A percentile compares a stretch with the other conserved stretches of the same genome.
phyloP scores from a whole-genome alignment of 2,113 vertebrate genomes.

The Blennius ocellaris region DNA sequence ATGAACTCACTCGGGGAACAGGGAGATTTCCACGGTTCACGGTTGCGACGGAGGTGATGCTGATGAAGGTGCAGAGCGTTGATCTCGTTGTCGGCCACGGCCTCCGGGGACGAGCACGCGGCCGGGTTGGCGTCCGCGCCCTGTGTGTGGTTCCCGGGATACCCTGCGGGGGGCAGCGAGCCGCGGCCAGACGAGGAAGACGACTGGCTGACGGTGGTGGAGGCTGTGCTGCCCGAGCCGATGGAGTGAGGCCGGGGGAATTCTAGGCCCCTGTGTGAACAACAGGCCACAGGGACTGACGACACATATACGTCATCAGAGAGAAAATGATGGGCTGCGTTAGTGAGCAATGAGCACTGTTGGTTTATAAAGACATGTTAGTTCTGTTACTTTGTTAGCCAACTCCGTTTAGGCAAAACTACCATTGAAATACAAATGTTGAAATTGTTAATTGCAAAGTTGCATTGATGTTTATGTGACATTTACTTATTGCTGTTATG shows the following conservation, averaged over 20 bases:
- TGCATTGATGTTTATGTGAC: too few relatives aligned
- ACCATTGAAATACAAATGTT: background rate
- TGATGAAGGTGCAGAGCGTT: constrained; percentile 64
- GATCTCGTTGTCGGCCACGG: constrained; percentile 74
- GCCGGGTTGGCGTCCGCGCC: constrained; percentile 37
- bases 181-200: constrained; percentile 84
- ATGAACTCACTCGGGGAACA: constrained; percentile 72
- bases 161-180: constrained; percentile 77
- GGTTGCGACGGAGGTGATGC: constrained; percentile 53
- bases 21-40: constrained; percentile 56
- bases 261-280: constrained; percentile 77
- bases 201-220: constrained; percentile 82
- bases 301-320: constrained; percentile 66
- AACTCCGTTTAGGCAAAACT: background rate
- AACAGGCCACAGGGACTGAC: constrained; percentile 80
- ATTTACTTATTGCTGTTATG: too few relatives aligned
- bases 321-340: constrained; percentile 20
- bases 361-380: background rate
- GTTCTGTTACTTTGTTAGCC: constrained; percentile 4
- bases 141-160: constrained; percentile 48
- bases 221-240: constrained; percentile 82
- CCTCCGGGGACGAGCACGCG: constrained; percentile 53
- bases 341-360: constrained; percentile 23
- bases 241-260: constrained; percentile 78
- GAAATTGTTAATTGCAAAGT: background rate